Conservation (phyloP, 2,888 invertebrate genomes). For the Lithophane leautieri region DNA sequence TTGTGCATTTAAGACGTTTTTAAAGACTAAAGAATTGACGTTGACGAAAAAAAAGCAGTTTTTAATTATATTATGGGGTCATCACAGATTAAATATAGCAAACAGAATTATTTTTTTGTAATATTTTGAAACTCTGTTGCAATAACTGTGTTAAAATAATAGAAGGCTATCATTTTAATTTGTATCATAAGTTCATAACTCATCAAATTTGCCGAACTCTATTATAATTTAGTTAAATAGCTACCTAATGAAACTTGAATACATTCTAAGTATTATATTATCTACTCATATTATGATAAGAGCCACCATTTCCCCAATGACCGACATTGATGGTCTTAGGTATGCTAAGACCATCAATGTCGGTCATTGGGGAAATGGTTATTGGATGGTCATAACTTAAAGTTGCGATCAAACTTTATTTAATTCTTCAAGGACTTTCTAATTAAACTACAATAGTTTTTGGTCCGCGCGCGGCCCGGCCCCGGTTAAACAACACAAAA, state of each 20-base stretch:
- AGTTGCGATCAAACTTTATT: background rate
- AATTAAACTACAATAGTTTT: too few relatives aligned
- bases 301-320: too few relatives aligned
- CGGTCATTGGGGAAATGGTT: background rate
- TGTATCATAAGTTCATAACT: too few relatives aligned
- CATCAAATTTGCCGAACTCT: background rate
- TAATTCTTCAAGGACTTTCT: too few relatives aligned
- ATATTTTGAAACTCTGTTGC: background rate
- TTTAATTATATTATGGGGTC: background rate
- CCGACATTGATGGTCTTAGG: too few relatives aligned
- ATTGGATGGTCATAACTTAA: background rate
- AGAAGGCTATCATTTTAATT: background rate
- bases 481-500: too few relatives aligned
- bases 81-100: background rate
- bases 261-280: background rate
- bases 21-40: background rate
- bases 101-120: too few relatives aligned
- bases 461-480: too few relatives aligned
- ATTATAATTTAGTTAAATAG: background rate
- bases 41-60: too few relatives aligned
- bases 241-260: background rate
- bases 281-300: too few relatives aligned
- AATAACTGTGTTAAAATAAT: background rate
- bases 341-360: background rate
- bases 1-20: too few relatives aligned